Evolutionary conservation across 2,113 vertebrate genomes (phyloP).

Genomic region (Amia ocellicauda): DNA sequence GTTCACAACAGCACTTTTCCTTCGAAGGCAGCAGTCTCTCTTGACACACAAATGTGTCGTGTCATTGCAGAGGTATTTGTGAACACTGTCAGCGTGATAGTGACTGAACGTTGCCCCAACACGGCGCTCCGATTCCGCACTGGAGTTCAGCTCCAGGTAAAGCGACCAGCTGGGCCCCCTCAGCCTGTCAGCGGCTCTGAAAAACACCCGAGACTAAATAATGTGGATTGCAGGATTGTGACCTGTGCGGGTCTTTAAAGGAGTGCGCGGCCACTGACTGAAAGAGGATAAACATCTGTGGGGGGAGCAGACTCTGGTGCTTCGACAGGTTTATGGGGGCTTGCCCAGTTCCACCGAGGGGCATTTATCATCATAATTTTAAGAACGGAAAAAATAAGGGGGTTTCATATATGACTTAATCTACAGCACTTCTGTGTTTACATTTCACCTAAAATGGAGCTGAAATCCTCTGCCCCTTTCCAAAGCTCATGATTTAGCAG

Average conservation of each 20-base stretch:
- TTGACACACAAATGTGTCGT: slow-evolving; percentile 1
- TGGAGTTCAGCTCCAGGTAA: slow-evolving; percentile 75
- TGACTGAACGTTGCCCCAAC: slow-evolving; percentile 39
- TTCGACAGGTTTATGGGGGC: slow-evolving; percentile 4
- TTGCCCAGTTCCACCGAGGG: too few relatives aligned
- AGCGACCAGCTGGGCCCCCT: slow-evolving; percentile 65
- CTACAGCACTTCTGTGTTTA: too few relatives aligned
- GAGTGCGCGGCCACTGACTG: slow-evolving; percentile 73
- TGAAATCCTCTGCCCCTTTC: too few relatives aligned
- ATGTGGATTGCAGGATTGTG: slow-evolving; percentile 77
- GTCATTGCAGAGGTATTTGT: background rate
- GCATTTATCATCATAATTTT: too few relatives aligned
- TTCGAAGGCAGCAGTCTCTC: background rate
- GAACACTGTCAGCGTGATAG: slow-evolving; percentile 20
- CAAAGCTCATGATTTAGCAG: too few relatives aligned
- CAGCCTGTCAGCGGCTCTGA: slow-evolving; percentile 73
- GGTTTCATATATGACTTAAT: too few relatives aligned
- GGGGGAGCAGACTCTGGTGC: slow-evolving; percentile 60
- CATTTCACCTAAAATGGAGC: too few relatives aligned
- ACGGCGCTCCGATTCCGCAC: slow-evolving; percentile 20
- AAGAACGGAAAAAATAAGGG: too few relatives aligned
- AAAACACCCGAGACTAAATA: slow-evolving; percentile 79
- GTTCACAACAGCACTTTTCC: background rate
- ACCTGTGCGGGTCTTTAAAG: slow-evolving; percentile 79
- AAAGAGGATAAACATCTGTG: slow-evolving; percentile 81